These are phyloP conservation scores for Dromococcyx pavoninus DNA, from an alignment of 2,797 vertebrate species.

Conservation along the genomic window DNA sequence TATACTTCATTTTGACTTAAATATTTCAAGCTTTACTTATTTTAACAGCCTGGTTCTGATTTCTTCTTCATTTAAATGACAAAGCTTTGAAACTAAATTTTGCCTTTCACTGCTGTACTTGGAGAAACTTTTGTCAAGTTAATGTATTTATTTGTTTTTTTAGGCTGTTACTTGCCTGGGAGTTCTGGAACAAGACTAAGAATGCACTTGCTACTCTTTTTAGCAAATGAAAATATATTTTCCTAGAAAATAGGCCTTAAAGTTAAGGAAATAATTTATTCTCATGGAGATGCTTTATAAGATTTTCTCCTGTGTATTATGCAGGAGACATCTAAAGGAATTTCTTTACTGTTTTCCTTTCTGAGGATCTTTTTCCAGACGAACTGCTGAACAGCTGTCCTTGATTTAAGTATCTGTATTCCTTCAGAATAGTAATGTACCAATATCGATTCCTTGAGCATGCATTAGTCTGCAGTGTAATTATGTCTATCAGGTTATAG, in stretches of 20 bases:
- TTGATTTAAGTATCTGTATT: background rate
- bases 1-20: background rate
- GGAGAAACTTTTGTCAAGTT: background rate
- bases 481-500: background rate
- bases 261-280: background rate
- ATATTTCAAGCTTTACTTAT: background rate
- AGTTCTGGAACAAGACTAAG: background rate
- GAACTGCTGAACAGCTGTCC: background rate
- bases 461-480: background rate
- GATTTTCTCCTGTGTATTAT: background rate
- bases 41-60: background rate
- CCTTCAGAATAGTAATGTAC: background rate
- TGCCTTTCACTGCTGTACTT: background rate
- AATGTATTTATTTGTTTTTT: background rate
- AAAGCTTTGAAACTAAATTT: background rate
- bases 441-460: rapidly evolving
- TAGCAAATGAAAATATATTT: background rate
- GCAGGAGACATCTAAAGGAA: background rate
- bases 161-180: background rate
- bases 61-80: background rate
- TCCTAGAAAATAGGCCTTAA: background rate
- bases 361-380: background rate
- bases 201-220: background rate
- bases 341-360: background rate
- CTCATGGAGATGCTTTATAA: background rate